phyloP scores from a whole-genome alignment of 2,113 vertebrate species.

The Desmodus rotundus region DNA sequence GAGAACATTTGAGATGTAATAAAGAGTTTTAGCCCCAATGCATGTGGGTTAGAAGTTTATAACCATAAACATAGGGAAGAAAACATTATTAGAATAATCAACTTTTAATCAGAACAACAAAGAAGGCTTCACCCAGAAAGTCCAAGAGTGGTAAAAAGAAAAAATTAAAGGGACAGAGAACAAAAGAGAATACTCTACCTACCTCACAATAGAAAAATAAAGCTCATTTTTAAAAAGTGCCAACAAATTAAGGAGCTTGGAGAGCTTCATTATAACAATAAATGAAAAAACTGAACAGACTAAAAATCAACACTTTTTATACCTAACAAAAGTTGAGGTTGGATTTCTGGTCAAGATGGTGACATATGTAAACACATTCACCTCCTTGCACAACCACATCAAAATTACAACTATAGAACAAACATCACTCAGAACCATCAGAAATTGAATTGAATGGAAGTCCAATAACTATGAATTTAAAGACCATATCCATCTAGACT shows the following conservation, averaged over 20 bases:
- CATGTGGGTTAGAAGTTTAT: conserved; percentile 48
- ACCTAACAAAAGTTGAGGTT: not conserved
- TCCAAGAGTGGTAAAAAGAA: not conserved
- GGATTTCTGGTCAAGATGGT: too few relatives aligned
- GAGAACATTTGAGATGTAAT: conserved; percentile 62
- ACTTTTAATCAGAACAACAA: conserved; percentile 46
- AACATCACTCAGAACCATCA: too few relatives aligned
- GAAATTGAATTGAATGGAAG: too few relatives aligned
- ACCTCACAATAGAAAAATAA: not conserved
- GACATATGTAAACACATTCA: too few relatives aligned
- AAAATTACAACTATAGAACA: too few relatives aligned
- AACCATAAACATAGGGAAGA: conserved; percentile 42
- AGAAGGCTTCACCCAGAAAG: not conserved
- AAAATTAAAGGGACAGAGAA: not conserved
- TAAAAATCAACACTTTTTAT: not conserved
- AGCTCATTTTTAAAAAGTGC: not conserved
- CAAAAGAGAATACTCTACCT: not conserved
- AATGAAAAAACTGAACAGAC: not conserved
- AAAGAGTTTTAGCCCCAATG: conserved; percentile 63
- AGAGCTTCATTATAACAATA: not conserved
- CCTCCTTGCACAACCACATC: too few relatives aligned
- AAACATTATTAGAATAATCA: conserved; percentile 16
- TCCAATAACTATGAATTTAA: too few relatives aligned
- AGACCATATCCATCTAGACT: too few relatives aligned
- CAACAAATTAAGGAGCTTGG: not conserved